Evolutionary conservation across 92 coral and sea anemone species (phyloP).

Genomic region (Chrysogorgia sp.): DNA sequence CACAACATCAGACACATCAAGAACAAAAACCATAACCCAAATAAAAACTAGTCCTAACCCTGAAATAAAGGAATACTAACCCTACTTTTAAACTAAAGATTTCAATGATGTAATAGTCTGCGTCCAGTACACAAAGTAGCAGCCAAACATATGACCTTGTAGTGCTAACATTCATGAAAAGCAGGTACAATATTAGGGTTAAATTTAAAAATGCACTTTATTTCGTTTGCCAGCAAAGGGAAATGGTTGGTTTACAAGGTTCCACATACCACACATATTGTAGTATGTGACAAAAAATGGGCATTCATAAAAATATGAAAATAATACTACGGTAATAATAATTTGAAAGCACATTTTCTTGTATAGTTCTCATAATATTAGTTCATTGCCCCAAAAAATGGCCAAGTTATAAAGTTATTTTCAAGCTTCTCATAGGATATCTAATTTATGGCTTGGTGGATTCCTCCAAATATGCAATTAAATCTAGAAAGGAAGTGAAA

Average conservation of each 20-base stretch:
- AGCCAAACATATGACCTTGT: too few relatives aligned
- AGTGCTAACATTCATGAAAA: too few relatives aligned
- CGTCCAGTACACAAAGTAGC: too few relatives aligned
- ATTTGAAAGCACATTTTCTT: not conserved
- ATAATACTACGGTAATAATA: not conserved
- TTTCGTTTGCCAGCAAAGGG: slow-evolving; percentile 24
- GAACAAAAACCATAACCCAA: too few relatives aligned
- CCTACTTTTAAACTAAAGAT: too few relatives aligned
- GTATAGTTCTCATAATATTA: slow-evolving; percentile 18
- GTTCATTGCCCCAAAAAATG: not conserved
- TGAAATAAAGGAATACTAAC: too few relatives aligned
- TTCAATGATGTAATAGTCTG: too few relatives aligned
- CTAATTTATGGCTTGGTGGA: slow-evolving; percentile 8
- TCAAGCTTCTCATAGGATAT: not conserved
- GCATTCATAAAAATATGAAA: too few relatives aligned
- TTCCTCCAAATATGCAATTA: slow-evolving; percentile 40
- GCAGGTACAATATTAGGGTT: not conserved
- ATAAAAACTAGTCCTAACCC: too few relatives aligned
- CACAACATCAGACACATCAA: too few relatives aligned
- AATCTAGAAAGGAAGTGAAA: slow-evolving; percentile 2
- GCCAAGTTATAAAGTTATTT: slow-evolving; percentile 5
- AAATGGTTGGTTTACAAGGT: not conserved
- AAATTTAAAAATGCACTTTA: not conserved
- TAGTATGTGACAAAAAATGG: too few relatives aligned
- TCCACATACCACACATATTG: not conserved